phyloP scores from a whole-genome alignment of 2,113 vertebrate genomes.

The Heterotis niloticus region DNA sequence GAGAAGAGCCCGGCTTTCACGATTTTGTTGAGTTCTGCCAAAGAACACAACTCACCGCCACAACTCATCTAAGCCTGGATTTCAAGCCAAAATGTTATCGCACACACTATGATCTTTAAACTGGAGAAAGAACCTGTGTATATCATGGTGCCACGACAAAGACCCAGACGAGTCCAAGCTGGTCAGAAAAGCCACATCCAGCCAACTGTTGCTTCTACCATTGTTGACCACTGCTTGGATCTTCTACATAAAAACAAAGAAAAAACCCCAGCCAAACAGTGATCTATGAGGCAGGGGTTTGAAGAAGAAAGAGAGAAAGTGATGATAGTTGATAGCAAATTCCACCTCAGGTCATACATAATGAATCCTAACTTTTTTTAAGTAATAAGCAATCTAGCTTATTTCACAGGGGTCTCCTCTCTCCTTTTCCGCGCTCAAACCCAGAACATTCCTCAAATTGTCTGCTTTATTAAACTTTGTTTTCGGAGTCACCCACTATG shows the following conservation, averaged over 20 bases:
- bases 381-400: background rate
- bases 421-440: conserved; percentile 1
- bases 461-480: conserved; percentile 57
- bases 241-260: no score
- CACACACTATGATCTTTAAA: conserved; percentile 36
- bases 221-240: background rate
- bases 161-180: background rate
- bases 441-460: conserved; percentile 54
- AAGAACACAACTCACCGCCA: background rate
- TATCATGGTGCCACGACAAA: background rate
- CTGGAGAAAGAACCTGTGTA: conserved; percentile 20
- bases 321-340: background rate
- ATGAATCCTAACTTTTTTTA: background rate
- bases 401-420: background rate
- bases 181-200: background rate
- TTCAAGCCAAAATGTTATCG: conserved; percentile 28
- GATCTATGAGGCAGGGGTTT: background rate
- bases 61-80: conserved; percentile 37
- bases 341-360: background rate
- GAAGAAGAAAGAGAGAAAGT: background rate
- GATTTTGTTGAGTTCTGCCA: background rate
- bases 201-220: background rate
- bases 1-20: conserved; percentile 5
- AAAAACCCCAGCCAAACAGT: background rate
- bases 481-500: conserved; percentile 47